These are phyloP conservation scores for Frankliniella fusca DNA, from an alignment of 2,888 invertebrate species.

Conservation along the genomic window DNA sequence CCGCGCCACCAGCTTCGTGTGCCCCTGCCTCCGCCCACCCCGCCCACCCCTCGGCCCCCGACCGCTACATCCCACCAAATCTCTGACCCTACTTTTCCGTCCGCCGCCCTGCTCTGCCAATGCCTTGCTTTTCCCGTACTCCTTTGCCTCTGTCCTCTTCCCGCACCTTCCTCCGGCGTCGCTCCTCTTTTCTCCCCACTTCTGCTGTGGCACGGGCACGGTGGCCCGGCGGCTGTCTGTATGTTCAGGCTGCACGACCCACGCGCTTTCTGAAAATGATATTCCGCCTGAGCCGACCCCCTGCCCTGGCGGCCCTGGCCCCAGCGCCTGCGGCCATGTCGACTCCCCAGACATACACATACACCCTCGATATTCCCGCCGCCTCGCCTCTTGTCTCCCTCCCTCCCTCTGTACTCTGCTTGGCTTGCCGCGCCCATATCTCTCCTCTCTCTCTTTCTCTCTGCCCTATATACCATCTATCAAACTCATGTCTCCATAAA, in stretches of 20 bases:
- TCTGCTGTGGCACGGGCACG: too few species aligned
- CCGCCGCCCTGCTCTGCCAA: too few species aligned
- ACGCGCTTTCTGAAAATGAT: not conserved
- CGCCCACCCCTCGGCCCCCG: not conserved
- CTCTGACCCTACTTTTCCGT: too few species aligned
- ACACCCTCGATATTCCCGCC: not conserved
- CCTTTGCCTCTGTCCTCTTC: too few species aligned
- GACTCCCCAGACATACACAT: not conserved
- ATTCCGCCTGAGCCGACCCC: not conserved
- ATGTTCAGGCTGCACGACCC: too few species aligned
- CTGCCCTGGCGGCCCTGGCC: not conserved
- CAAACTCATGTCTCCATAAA: slow-evolving; percentile 26
- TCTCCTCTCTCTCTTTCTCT: not conserved
- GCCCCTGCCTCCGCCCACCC: not conserved
- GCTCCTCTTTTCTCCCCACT: too few species aligned
- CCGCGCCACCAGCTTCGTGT: not conserved
- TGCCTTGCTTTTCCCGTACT: too few species aligned
- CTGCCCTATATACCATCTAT: not conserved
- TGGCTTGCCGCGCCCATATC: not conserved
- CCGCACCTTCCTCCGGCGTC: too few species aligned
- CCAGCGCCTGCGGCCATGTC: not conserved
- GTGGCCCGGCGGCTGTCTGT: too few species aligned
- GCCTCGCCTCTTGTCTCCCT: not conserved
- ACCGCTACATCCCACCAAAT: too few species aligned
- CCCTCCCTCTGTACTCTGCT: not conserved